Evolutionary conservation across 2,888 invertebrate species (phyloP).

Genomic region (Macropis europaea): DNA sequence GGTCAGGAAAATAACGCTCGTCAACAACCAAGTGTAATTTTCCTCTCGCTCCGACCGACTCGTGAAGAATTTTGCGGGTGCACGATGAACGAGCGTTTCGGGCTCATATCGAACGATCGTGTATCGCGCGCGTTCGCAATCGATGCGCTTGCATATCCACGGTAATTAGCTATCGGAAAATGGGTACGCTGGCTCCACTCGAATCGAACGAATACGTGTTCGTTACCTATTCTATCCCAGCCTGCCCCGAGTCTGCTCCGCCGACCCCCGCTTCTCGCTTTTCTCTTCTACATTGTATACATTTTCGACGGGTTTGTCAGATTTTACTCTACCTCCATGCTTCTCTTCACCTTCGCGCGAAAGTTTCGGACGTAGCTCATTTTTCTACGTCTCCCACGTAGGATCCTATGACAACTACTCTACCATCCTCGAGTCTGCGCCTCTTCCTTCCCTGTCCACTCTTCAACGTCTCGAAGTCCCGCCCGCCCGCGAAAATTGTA

Average conservation of each 20-base stretch:
- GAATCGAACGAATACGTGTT: slow-evolving; percentile 43
- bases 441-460: background rate
- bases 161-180: slow-evolving; percentile 55
- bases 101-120: slow-evolving; percentile 29
- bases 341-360: background rate
- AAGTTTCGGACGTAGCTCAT: background rate
- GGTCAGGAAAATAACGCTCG: background rate
- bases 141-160: slow-evolving; percentile 46
- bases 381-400: background rate
- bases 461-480: slow-evolving; percentile 7
- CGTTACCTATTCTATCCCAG: slow-evolving; percentile 31
- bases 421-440: background rate
- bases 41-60: background rate
- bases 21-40: background rate
- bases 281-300: no score
- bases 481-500: slow-evolving; percentile 40
- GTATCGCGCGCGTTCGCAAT: slow-evolving; percentile 26
- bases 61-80: background rate
- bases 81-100: background rate
- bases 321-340: background rate
- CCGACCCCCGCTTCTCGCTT: no score
- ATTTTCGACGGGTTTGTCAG: background rate
- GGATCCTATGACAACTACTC: background rate
- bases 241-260: background rate
- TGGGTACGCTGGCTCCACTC: slow-evolving; percentile 47